A percentile compares a stretch with the other conserved stretches of the same genome.
Evolutionary conservation across 1,140 invertebrate genomes (phyloP).

Genomic region (Metaphire vulgaris): DNA sequence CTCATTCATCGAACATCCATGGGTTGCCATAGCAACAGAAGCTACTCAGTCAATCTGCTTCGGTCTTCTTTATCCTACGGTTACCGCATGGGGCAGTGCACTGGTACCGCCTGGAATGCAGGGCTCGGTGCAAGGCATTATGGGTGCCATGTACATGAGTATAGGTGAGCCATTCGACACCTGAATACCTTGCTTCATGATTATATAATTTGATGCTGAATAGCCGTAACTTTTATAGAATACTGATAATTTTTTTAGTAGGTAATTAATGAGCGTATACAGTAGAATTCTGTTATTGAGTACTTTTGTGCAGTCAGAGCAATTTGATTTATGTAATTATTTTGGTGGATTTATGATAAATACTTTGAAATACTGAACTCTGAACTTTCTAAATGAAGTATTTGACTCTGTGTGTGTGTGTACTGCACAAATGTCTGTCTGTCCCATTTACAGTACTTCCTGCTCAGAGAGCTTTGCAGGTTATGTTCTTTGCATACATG

Average conservation of each 20-base stretch:
- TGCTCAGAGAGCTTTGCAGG: too few species aligned
- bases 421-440: too few species aligned
- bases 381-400: too few species aligned
- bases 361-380: too few species aligned
- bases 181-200: too few species aligned
- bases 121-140: conserved; percentile 73
- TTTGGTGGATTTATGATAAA: conserved; percentile 4
- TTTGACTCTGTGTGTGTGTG: too few species aligned
- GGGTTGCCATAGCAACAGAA: conserved; percentile 72
- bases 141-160: conserved; percentile 63
- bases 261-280: neutral
- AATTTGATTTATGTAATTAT: neutral
- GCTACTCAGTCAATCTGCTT: conserved; percentile 78
- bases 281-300: neutral
- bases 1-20: conserved; percentile 67
- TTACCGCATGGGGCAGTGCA: conserved; percentile 79
- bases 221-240: neutral
- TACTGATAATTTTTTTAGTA: neutral
- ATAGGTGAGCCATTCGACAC: conserved; percentile 38
- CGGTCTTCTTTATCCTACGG: conserved; percentile 79
- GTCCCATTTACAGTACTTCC: too few species aligned
- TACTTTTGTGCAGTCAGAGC: neutral
- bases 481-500: too few species aligned
- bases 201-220: neutral
- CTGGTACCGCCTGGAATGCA: conserved; percentile 77